Evolutionary conservation across 2,797 vertebrate genomes (phyloP).

Genomic region (Anguilla obscura): DNA sequence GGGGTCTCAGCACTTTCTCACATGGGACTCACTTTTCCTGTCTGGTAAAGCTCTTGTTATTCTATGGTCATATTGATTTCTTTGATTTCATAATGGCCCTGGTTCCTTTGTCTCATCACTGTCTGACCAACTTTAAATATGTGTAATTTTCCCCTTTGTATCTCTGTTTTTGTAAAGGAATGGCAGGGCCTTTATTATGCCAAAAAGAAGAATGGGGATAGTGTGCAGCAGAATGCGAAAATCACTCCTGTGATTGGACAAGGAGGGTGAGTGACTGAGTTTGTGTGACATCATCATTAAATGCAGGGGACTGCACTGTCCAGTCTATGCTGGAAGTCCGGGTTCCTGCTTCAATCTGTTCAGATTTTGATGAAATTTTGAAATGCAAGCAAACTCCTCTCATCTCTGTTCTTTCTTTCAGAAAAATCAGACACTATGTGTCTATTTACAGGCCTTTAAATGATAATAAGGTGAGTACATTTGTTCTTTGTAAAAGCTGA

Average conservation of each 20-base stretch:
- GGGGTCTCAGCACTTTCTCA: constrained; percentile 47
- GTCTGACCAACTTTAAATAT: constrained; percentile 19
- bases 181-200: constrained; percentile 96
- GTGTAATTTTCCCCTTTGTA: background rate
- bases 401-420: constrained; percentile 62
- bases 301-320: background rate
- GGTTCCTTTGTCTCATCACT: background rate
- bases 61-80: background rate
- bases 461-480: constrained; percentile 85
- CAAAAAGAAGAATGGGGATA: constrained; percentile 96
- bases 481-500: constrained; percentile 11
- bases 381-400: background rate
- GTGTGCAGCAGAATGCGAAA: constrained; percentile 95
- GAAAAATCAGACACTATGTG: constrained; percentile 99
- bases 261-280: constrained; percentile 85
- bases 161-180: constrained; percentile 73
- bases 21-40: constrained; percentile 56
- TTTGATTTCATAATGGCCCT: background rate
- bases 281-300: background rate
- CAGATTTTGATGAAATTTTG: background rate
- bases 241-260: constrained; percentile 95
- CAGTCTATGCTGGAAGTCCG: background rate
- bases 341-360: background rate
- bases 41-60: background rate
- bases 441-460: constrained; percentile 94